A percentile compares a stretch with the other conserved stretches of the same genome.
Conservation (phyloP, 2,888 invertebrate species). For the Acrobasis suavella region DNA sequence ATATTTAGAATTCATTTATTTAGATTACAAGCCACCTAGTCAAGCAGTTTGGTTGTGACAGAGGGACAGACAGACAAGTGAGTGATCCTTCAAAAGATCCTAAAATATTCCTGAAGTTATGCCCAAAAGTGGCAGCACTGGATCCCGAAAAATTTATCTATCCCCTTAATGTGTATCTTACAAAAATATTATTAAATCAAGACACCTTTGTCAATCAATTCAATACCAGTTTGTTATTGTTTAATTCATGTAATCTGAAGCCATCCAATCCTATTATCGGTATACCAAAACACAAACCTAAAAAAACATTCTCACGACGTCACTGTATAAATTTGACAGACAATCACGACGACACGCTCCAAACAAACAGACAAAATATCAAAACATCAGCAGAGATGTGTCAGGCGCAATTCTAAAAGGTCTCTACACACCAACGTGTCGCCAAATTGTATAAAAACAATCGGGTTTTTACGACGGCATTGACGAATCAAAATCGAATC, state of each 20-base stretch:
- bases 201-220: neutral
- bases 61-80: too few relatives aligned
- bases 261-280: slow-evolving; percentile 3
- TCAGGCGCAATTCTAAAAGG: slow-evolving; percentile 77
- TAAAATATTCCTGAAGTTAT: too few relatives aligned
- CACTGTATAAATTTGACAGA: slow-evolving; percentile 76
- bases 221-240: neutral
- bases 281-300: slow-evolving; percentile 19
- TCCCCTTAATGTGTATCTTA: neutral
- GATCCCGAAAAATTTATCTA: neutral
- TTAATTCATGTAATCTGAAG: slow-evolving; percentile 8
- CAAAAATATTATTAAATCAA: neutral
- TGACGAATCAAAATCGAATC: slow-evolving; percentile 77
- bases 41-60: too few relatives aligned
- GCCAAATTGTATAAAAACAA: slow-evolving; percentile 80
- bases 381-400: slow-evolving; percentile 63
- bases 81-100: too few relatives aligned
- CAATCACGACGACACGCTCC: slow-evolving; percentile 76
- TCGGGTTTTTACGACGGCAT: slow-evolving; percentile 76
- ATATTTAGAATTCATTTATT: too few relatives aligned
- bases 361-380: slow-evolving; percentile 48
- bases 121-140: too few relatives aligned
- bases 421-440: slow-evolving; percentile 60
- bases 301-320: slow-evolving; percentile 63
- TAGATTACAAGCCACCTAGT: too few relatives aligned